A percentile compares a stretch with the other conserved stretches of the same genome.
phyloP scores from a whole-genome alignment of 2,113 vertebrate genomes.

The Pelodiscus sinensis region DNA sequence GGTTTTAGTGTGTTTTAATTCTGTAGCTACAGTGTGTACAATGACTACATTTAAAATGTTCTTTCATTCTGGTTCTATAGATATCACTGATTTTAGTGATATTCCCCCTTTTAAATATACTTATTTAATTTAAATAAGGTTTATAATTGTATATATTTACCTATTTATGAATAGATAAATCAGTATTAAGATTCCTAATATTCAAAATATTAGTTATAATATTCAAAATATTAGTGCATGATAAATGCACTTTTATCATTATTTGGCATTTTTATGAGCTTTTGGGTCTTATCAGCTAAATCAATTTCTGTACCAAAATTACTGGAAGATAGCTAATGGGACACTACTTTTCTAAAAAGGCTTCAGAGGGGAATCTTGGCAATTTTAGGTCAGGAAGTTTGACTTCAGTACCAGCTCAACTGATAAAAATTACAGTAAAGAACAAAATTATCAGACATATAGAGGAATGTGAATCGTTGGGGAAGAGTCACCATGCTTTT shows the following conservation, averaged over 20 bases:
- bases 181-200: not conserved
- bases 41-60: not conserved
- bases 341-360: no score
- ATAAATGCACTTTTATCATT: not conserved
- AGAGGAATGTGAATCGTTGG: no score
- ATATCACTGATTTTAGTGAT: not conserved
- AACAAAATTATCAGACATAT: no score
- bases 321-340: no score
- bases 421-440: no score
- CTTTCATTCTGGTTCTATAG: not conserved
- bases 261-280: not conserved
- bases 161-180: not conserved
- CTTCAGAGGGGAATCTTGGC: no score
- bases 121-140: not conserved
- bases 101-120: not conserved
- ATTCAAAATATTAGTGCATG: not conserved
- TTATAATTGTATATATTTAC: not conserved
- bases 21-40: not conserved
- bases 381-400: no score
- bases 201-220: not conserved
- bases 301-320: no score
- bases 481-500: no score
- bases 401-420: no score
- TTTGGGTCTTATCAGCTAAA: not conserved
- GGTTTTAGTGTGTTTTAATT: not conserved